Conservation (phyloP, 2,888 invertebrate genomes). For the Phortica okadai region DNA sequence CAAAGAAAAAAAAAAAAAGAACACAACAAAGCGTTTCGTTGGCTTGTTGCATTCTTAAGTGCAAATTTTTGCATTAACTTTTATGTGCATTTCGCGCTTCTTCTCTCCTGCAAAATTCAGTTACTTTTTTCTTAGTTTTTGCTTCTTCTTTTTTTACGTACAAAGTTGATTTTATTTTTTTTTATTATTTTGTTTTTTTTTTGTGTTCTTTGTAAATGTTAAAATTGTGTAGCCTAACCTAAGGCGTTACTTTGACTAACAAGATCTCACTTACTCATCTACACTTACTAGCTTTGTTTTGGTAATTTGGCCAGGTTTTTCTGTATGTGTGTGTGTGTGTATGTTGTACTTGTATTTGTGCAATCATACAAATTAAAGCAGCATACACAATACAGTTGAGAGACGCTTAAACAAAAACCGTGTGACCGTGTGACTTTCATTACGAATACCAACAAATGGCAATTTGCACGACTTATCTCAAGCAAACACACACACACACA, state of each 20-base stretch:
- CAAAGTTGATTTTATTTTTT: neutral
- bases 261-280: neutral
- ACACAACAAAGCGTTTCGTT: neutral
- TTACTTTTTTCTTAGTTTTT: neutral
- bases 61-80: constrained; percentile 22
- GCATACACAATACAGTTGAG: neutral
- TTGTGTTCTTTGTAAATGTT: neutral
- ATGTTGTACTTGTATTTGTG: neutral
- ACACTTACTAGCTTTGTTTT: no score
- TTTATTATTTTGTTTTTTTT: no score
- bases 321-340: neutral
- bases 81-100: neutral
- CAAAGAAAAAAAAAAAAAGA: neutral
- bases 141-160: neutral
- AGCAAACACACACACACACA: neutral
- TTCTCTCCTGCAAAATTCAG: neutral
- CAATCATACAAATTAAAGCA: neutral
- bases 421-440: neutral
- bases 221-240: constrained; percentile 9
- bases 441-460: constrained; percentile 13
- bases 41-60: constrained; percentile 15
- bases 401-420: no score
- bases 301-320: no score
- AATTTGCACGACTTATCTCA: constrained; percentile 27
- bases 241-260: constrained; percentile 1